These are phyloP conservation scores for Atherinomorus stipes DNA, from an alignment of 2,113 vertebrate species.

Conservation along the genomic window DNA sequence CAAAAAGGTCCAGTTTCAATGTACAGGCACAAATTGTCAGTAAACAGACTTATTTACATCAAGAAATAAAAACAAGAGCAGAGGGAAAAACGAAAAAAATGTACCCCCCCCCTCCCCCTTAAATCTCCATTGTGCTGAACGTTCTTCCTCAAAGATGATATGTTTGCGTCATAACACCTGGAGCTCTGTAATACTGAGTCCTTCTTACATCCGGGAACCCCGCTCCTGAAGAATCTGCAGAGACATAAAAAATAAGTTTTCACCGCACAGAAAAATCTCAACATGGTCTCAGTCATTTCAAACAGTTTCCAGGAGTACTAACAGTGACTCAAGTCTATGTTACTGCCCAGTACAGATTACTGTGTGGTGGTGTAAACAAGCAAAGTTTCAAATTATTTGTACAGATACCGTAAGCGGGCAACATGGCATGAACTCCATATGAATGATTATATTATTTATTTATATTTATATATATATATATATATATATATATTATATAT, in stretches of 20 bases:
- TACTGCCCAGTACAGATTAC: too few species aligned
- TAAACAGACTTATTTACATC: constrained; percentile 79
- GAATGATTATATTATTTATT: too few species aligned
- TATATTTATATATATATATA: too few species aligned
- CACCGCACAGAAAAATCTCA: background rate
- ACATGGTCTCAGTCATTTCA: background rate
- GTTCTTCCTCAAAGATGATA: constrained; percentile 83
- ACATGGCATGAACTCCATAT: too few species aligned
- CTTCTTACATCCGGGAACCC: constrained; percentile 95
- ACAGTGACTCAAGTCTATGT: too few species aligned
- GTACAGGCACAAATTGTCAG: constrained; percentile 81
- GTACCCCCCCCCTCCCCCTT: constrained; percentile 68
- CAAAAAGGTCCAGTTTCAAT: constrained; percentile 78
- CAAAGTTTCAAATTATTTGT: too few species aligned
- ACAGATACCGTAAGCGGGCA: too few species aligned
- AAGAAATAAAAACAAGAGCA: constrained; percentile 56
- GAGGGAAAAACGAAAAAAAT: constrained; percentile 67
- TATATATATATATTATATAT: too few species aligned
- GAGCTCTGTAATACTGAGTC: constrained; percentile 78
- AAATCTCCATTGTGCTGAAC: constrained; percentile 81
- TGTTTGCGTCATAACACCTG: constrained; percentile 83
- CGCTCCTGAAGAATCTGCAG: constrained; percentile 97
- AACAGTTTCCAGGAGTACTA: too few species aligned
- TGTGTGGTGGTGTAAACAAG: too few species aligned
- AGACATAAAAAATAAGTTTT: constrained; percentile 19